Conservation (phyloP, 2,888 invertebrate genomes). For the Camponotus fellah region DNA sequence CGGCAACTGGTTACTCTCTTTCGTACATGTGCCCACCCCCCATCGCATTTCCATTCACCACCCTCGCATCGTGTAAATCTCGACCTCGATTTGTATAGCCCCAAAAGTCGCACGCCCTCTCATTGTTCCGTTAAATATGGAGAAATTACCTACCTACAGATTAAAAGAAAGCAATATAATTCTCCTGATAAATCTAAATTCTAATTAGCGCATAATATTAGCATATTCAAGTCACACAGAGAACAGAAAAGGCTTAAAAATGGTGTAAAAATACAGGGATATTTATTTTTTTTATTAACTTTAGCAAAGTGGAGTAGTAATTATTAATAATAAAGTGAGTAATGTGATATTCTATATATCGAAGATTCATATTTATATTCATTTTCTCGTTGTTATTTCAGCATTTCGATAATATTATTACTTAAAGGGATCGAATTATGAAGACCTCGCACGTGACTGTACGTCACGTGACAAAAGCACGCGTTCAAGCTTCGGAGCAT, state of each 20-base stretch:
- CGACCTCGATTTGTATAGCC: conserved; percentile 19
- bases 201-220: neutral
- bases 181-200: neutral
- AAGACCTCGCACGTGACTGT: neutral
- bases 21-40: conserved; percentile 60
- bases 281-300: neutral
- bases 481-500: neutral
- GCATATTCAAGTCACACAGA: neutral
- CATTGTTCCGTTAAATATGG: neutral
- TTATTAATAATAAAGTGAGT: neutral
- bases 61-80: neutral
- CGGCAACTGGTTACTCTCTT: conserved; percentile 69
- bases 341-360: neutral
- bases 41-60: conserved; percentile 39
- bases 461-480: conserved; percentile 46
- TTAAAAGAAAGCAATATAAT: neutral
- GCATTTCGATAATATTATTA: neutral
- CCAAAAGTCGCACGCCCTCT: neutral
- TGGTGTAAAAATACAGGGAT: neutral
- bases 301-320: neutral
- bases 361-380: neutral
- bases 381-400: neutral
- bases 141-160: neutral
- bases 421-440: neutral
- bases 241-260: neutral